A percentile compares a stretch with the other conserved stretches of the same genome.
These are phyloP conservation scores for Clarias fuscus DNA, from an alignment of 2,797 vertebrate genomes.

Conservation along the genomic window DNA sequence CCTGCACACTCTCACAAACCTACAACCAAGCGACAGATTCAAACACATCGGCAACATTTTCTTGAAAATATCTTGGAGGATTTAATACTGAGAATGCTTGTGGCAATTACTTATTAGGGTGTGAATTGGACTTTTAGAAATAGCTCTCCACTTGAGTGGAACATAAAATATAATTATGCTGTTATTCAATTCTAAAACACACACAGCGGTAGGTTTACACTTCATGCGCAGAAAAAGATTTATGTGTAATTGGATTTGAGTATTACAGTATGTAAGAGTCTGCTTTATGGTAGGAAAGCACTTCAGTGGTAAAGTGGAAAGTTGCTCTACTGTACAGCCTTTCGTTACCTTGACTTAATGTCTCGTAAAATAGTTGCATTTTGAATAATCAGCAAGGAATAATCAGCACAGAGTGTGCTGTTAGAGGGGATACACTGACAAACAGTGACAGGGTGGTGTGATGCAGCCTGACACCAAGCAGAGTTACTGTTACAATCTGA, in stretches of 20 bases:
- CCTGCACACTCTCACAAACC: slow-evolving; percentile 7
- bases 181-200: not conserved
- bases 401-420: not conserved
- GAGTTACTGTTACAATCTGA: not conserved
- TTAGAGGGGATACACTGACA: not conserved
- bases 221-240: not conserved
- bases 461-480: not conserved
- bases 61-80: not conserved
- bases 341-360: not conserved
- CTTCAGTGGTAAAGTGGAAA: not conserved
- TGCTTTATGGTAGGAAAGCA: not conserved
- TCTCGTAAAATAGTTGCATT: not conserved
- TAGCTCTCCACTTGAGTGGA: not conserved
- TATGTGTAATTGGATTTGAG: not conserved
- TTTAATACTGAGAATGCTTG: not conserved
- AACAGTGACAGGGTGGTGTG: not conserved
- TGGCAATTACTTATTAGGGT: not conserved
- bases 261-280: not conserved
- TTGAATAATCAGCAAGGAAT: not conserved
- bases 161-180: not conserved
- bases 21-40: not conserved
- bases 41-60: not conserved
- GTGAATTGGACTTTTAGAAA: not conserved
- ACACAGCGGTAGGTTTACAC: not conserved
- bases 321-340: not conserved